These are phyloP conservation scores for Corydoras sp. DNA, from an alignment of 2,113 vertebrate genomes.

Conservation along the genomic window DNA sequence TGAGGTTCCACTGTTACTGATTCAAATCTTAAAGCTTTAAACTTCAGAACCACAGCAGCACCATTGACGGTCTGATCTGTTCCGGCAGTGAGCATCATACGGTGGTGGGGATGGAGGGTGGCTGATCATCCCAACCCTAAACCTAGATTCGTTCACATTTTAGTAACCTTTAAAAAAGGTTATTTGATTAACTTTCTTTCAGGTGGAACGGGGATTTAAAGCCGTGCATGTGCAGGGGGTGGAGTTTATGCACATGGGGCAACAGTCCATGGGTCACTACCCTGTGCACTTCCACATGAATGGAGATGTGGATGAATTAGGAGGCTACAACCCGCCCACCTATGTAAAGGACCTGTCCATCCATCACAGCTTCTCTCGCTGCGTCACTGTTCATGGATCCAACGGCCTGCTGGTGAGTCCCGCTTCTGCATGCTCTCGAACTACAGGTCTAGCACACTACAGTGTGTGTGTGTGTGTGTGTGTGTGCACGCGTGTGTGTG, in stretches of 20 bases:
- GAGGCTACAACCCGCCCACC: conserved; percentile 82
- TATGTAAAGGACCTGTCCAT: conserved; percentile 81
- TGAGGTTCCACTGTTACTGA: too few species aligned
- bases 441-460: too few species aligned
- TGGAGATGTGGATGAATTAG: conserved; percentile 82
- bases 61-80: too few species aligned
- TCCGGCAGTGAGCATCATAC: too few species aligned
- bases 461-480: too few species aligned
- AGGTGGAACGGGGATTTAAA: conserved; percentile 82
- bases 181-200: conserved; percentile 14
- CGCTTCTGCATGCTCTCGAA: neutral
- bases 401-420: conserved; percentile 90
- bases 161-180: too few species aligned
- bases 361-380: conserved; percentile 92
- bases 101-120: too few species aligned
- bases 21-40: too few species aligned
- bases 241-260: conserved; percentile 90
- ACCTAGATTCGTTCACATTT: too few species aligned
- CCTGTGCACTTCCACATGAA: conserved; percentile 94
- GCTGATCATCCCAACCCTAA: too few species aligned
- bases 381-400: conserved; percentile 85
- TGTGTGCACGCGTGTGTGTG: too few species aligned
- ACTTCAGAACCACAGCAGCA: too few species aligned
- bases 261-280: conserved; percentile 94
- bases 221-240: conserved; percentile 82